A percentile compares a stretch with the other conserved stretches of the same genome.
Conservation (phyloP, 1,140 invertebrate genomes). For the silkworm (Bombyx mori) region DNA sequence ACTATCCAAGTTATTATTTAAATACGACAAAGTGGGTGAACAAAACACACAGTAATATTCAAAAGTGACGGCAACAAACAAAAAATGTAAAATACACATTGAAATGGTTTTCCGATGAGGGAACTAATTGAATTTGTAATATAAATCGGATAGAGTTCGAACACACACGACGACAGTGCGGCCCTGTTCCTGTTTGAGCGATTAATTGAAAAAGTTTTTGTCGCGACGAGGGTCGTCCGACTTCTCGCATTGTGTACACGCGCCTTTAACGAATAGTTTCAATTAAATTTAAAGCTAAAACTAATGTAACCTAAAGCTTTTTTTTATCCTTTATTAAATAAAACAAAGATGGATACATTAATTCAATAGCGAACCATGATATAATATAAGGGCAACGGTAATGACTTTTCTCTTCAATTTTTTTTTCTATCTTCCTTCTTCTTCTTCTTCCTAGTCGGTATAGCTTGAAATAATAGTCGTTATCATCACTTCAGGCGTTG, state of each 20-base stretch:
- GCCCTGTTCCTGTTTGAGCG: constrained; percentile 27
- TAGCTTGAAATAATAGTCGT: no score
- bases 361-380: no score
- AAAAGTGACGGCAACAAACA: background rate
- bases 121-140: constrained; percentile 57
- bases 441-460: no score
- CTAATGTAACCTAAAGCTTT: background rate
- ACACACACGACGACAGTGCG: constrained; percentile 15
- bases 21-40: no score
- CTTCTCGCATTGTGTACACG: constrained; percentile 11
- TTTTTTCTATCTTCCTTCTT: no score
- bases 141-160: constrained; percentile 25
- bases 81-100: constrained; percentile 10
- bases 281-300: no score
- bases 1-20: no score
- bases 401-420: no score
- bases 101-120: constrained; percentile 14
- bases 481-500: no score
- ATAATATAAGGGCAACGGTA: no score
- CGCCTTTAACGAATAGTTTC: constrained; percentile 9
- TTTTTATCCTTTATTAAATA: background rate
- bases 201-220: constrained; percentile 61
- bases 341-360: no score
- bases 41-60: background rate
- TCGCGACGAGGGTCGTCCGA: constrained; percentile 18